These are phyloP conservation scores for Drosophila multiciliata DNA, from an alignment of 2,888 invertebrate genomes.

Conservation along the genomic window DNA sequence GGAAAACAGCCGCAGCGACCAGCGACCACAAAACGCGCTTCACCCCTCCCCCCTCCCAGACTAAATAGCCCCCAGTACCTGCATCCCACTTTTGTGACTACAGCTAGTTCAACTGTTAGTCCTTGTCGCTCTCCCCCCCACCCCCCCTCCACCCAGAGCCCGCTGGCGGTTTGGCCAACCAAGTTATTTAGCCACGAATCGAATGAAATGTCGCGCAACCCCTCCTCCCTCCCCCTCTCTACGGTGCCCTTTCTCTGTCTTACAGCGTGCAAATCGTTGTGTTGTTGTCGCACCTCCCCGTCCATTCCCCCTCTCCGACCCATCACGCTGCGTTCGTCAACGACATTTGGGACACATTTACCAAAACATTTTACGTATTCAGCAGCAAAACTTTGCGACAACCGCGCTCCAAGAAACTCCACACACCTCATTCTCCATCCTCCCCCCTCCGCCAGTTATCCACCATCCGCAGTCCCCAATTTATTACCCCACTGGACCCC, in stretches of 20 bases:
- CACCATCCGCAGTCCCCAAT: neutral
- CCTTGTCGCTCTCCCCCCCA: conserved; percentile 3
- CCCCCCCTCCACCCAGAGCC: conserved; percentile 6
- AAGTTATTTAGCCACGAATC: conserved; percentile 76
- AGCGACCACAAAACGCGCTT: conserved; percentile 52
- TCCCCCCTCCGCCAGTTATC: conserved; percentile 7
- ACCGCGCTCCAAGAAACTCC: conserved; percentile 24
- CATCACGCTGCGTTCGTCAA: conserved; percentile 45
- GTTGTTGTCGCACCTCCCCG: conserved; percentile 60
- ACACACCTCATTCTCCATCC: conserved; percentile 8
- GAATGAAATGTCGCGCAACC: conserved; percentile 71
- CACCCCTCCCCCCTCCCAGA: neutral
- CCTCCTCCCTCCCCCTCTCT: neutral
- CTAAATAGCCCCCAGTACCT: conserved; percentile 10
- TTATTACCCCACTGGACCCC: conserved; percentile 7
- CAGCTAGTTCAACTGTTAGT: conserved; percentile 13
- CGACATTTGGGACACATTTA: conserved; percentile 81
- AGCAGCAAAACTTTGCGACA: conserved; percentile 74
- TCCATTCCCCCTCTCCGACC: too few species aligned
- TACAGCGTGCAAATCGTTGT: conserved; percentile 68
- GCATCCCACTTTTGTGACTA: neutral
- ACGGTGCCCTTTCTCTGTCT: neutral
- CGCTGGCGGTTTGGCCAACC: conserved; percentile 65
- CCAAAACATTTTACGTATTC: conserved; percentile 80
- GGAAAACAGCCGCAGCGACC: conserved; percentile 45